Conservation (phyloP, 2,888 invertebrate genomes). For the Carpatolechia fugitivella region DNA sequence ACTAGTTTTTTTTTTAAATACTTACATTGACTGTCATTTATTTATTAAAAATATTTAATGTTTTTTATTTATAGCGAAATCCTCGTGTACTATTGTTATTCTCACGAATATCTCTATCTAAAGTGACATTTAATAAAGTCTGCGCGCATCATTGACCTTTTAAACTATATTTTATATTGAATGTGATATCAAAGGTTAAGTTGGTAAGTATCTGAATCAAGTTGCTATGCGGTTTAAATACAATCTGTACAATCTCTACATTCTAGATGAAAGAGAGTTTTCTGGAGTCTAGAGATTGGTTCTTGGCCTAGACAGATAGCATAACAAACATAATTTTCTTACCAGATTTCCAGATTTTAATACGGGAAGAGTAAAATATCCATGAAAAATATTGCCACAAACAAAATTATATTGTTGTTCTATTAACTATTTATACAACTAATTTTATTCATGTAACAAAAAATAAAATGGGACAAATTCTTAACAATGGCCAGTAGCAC, state of each 20-base stretch:
- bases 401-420: too few species aligned
- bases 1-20: neutral
- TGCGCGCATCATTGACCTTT: conserved; percentile 31
- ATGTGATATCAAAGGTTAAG: neutral
- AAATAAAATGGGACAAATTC: too few species aligned
- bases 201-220: neutral
- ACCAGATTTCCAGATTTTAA: too few species aligned
- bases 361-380: too few species aligned
- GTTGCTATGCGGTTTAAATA: neutral
- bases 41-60: neutral
- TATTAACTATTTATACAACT: too few species aligned
- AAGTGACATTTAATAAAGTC: conserved; percentile 26
- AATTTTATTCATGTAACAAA: too few species aligned
- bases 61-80: too few species aligned
- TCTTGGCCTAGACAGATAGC: neutral
- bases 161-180: too few species aligned
- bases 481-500: too few species aligned
- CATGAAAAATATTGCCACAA: neutral
- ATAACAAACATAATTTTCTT: neutral
- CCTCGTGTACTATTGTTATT: conserved; percentile 21
- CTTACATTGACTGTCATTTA: neutral
- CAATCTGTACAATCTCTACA: too few species aligned
- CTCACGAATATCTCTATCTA: conserved; percentile 26
- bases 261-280: too few species aligned
- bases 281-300: too few species aligned